phyloP scores from a whole-genome alignment of 2,113 vertebrate species.

The Thalassoma bifasciatum region DNA sequence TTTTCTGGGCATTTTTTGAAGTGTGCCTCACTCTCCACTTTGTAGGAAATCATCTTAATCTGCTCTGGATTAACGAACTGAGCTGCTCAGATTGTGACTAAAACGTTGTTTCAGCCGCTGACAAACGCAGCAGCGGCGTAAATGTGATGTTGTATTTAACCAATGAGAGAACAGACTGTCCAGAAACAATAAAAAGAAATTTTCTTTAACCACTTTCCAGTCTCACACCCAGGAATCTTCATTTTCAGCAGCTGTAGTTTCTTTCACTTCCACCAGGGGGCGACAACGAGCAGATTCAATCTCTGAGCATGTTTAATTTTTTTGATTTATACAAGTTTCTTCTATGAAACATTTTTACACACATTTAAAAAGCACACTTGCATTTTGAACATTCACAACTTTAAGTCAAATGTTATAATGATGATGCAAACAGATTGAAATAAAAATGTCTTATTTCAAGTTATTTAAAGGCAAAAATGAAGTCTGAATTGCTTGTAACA shows the following conservation, averaged over 20 bases:
- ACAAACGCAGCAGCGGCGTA: no score
- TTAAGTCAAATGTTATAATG: no score
- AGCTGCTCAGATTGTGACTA: conserved; percentile 42
- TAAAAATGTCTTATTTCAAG: no score
- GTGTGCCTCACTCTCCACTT: conserved; percentile 21
- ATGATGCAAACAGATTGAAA: no score
- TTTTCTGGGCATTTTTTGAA: conserved; percentile 32
- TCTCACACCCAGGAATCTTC: not conserved
- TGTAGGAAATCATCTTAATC: conserved; percentile 16
- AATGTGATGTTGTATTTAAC: conserved; percentile 71
- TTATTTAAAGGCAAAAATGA: no score
- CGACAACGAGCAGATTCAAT: conserved; percentile 28
- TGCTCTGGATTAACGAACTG: conserved; percentile 28
- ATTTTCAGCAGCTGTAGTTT: not conserved
- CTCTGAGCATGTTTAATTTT: no score
- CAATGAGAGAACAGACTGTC: conserved; percentile 53
- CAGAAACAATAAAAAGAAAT: conserved; percentile 65
- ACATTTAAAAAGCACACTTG: no score
- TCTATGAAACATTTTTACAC: no score
- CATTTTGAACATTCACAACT: no score
- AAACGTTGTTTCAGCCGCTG: conserved; percentile 49
- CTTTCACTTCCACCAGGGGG: not conserved
- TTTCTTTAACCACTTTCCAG: conserved; percentile 51
- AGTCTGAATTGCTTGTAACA: no score
- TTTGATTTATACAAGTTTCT: no score